Percentiles rank a stretch among this genome's conserved stretches.
These are phyloP conservation scores for Chionis minor DNA, from an alignment of 2,113 vertebrate genomes.

Conservation along the genomic window DNA sequence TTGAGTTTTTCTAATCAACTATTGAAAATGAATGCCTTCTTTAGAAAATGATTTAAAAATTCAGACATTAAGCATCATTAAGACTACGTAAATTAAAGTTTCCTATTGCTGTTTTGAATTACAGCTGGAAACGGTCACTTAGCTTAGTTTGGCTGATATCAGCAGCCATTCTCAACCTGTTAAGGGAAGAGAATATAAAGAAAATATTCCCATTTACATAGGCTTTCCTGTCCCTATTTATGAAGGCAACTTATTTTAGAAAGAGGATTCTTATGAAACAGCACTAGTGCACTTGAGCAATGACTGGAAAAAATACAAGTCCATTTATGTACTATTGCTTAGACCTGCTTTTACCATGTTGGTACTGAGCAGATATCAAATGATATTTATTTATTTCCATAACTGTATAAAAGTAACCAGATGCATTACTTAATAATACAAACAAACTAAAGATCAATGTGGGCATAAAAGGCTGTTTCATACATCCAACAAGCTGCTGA, in stretches of 20 bases:
- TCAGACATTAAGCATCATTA: neutral
- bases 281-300: neutral
- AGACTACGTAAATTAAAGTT: neutral
- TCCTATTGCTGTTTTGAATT: neutral
- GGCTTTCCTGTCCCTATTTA: neutral
- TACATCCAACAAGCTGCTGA: neutral
- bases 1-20: neutral
- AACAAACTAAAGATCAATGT: neutral
- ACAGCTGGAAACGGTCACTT: neutral
- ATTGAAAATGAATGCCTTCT: neutral
- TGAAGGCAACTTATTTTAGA: neutral
- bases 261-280: neutral
- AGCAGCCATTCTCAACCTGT: neutral
- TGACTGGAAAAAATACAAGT: neutral
- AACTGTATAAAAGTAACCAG: neutral
- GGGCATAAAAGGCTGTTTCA: neutral
- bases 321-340: neutral
- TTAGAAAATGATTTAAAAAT: neutral
- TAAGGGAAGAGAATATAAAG: neutral
- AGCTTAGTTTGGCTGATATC: neutral
- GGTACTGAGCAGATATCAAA: neutral
- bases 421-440: neutral
- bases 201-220: neutral
- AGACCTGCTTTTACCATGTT: neutral
- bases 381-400: neutral